Conservation (phyloP, 2,888 invertebrate species). For the Lobophora halterata region DNA sequence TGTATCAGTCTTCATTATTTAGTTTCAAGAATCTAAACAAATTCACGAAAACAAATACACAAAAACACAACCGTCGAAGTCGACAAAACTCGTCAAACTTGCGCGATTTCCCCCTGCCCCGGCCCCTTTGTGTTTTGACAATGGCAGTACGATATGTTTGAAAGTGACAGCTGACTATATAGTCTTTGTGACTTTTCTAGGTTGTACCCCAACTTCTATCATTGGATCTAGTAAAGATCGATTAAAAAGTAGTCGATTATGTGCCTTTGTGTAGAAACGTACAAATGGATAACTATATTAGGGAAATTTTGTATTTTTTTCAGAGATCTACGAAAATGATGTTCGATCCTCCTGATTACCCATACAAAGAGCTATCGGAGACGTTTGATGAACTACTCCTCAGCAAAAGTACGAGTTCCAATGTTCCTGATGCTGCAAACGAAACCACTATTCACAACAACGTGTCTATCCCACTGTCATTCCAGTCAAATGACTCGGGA, state of each 20-base stretch:
- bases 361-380: constrained; percentile 65
- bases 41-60: constrained; percentile 12
- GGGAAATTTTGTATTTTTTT: constrained; percentile 6
- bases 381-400: constrained; percentile 62
- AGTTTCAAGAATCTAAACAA: constrained; percentile 13
- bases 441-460: constrained; percentile 18
- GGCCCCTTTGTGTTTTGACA: background rate
- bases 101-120: too few relatives aligned
- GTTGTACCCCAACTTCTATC: too few relatives aligned
- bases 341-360: constrained; percentile 74
- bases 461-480: constrained; percentile 43
- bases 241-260: too few relatives aligned
- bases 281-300: too few relatives aligned
- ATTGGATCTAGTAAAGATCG: too few relatives aligned
- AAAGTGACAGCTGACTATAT: background rate
- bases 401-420: constrained; percentile 28
- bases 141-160: too few relatives aligned
- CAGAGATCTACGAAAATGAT: constrained; percentile 52
- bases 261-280: too few relatives aligned
- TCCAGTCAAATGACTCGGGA: constrained; percentile 58
- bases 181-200: too few relatives aligned
- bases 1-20: constrained; percentile 60
- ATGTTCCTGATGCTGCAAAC: constrained; percentile 12
- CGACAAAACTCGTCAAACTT: constrained; percentile 1
- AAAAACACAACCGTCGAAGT: constrained; percentile 10